Evolutionary conservation across 1,140 invertebrate species (phyloP).

Genomic region (Cataglyphis hispanica): DNA sequence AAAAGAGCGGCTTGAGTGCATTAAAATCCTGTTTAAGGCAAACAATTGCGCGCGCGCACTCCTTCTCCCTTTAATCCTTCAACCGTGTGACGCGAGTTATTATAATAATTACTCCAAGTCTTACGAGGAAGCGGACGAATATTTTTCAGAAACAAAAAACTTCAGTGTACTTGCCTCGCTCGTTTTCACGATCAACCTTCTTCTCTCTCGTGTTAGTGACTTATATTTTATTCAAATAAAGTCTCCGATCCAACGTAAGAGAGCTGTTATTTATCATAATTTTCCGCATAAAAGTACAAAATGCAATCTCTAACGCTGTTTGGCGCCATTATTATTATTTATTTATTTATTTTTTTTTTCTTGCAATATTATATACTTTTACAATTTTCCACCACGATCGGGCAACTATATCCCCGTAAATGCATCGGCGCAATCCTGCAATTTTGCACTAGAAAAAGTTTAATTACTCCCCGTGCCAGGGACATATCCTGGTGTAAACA

Average conservation of each 20-base stretch:
- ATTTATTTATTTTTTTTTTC: conserved; percentile 3
- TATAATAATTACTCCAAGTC: conserved; percentile 46
- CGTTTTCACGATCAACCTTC: not conserved
- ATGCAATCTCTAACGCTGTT: not conserved
- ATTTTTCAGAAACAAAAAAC: conserved; percentile 29
- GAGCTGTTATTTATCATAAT: not conserved
- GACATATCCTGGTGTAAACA: conserved; percentile 74
- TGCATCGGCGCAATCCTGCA: conserved; percentile 45
- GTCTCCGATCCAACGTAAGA: not conserved
- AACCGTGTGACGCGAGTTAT: conserved; percentile 36
- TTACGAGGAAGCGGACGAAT: not conserved
- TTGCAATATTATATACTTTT: conserved; percentile 35
- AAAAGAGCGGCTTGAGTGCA: conserved; percentile 64
- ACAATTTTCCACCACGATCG: conserved; percentile 62
- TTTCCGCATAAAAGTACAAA: not conserved
- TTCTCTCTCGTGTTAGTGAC: not conserved
- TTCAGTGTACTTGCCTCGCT: not conserved
- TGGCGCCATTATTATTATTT: not conserved
- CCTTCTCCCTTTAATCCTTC: conserved; percentile 26
- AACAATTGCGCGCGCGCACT: conserved; percentile 42
- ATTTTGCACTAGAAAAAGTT: conserved; percentile 76
- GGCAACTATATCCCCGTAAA: conserved; percentile 17
- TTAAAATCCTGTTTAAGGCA: conserved; percentile 68
- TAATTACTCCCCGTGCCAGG: conserved; percentile 68
- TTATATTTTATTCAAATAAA: conserved; percentile 13